A percentile compares a stretch with the other conserved stretches of the same genome.
Conservation (phyloP, 2,888 invertebrate species). For the Megamerina dolium region DNA sequence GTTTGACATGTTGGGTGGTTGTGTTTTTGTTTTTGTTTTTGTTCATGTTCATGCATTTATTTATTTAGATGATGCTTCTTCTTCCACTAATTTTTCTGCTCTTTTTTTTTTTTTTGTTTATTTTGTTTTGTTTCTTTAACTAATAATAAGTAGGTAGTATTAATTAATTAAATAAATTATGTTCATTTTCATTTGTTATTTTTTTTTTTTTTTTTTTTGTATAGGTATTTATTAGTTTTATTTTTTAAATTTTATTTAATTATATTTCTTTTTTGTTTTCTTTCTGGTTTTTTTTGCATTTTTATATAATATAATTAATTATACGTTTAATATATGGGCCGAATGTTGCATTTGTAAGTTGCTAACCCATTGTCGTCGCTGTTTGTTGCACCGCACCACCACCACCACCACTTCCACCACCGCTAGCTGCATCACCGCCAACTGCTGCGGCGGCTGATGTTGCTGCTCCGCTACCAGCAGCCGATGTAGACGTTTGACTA, state of each 20-base stretch:
- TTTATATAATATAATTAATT: constrained; percentile 19
- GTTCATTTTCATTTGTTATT: too few relatives aligned
- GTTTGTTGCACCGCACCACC: constrained; percentile 23
- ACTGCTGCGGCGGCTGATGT: constrained; percentile 11
- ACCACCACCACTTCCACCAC: constrained; percentile 14
- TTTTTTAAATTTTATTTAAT: background rate
- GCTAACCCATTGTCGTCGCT: constrained; percentile 47
- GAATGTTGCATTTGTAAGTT: constrained; percentile 18
- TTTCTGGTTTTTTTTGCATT: background rate
- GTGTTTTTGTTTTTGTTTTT: too few relatives aligned
- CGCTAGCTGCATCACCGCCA: constrained; percentile 16
- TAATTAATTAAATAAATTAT: too few relatives aligned
- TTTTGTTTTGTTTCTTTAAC: too few relatives aligned
- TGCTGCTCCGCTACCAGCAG: constrained; percentile 25
- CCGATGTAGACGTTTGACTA: constrained; percentile 19
- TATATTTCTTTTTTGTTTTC: background rate
- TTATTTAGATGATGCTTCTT: too few relatives aligned
- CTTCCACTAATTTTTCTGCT: too few relatives aligned
- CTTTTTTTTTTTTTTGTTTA: too few relatives aligned
- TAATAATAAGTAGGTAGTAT: too few relatives aligned
- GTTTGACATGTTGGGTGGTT: too few relatives aligned
- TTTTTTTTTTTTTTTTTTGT: background rate
- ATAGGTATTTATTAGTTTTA: background rate
- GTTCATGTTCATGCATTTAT: too few relatives aligned
- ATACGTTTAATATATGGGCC: constrained; percentile 2